Base-by-base conservation (phyloP, 2,888 invertebrate genomes). In the Platerodrilus igneus region DNA sequence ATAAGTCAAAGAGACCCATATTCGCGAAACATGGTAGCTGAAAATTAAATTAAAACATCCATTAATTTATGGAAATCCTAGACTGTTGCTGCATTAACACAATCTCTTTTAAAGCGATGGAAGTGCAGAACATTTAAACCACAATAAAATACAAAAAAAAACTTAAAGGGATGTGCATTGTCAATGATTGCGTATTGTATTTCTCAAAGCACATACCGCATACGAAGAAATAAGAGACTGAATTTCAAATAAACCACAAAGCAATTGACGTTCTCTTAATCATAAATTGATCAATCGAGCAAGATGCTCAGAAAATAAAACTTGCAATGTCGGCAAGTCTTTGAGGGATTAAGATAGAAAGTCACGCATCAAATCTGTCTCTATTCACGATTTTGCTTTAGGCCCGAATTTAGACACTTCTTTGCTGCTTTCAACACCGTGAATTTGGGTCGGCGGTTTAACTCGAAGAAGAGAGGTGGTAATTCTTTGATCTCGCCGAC, bases 401-500 rank as follows among this genome's bases (percentile, higher is more conserved):
- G 37, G 39, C 38, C 38, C n/a, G n/a, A n/a, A n/a, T n/a, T n/a
- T n/a, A n/a, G n/a, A n/a, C n/a, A n/a, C n/a, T n/a, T n/a, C 28
- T 42, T 43, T 40, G n/a, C 52, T 47, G 41, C 51, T 55, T 56
- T 53, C 54, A 50, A 53, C 53, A 50, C 48, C 50, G 53, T 50
- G 52, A 55, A 56, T 57, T 58, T 57, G 53, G 56, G 55, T 48
- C 55, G 53, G 47, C 49, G 55, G 52, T 55, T 55, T 55, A 52
- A 57, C 57, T n/a, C n/a, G n/a, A n/a, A n/a, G n/a, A n/a, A n/a
- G 36, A 57, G 56, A 58, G 57, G 59, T 57, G 48, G 50, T 41
- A 47, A 44, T 46, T 29, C 59, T 62, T 62, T 62, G 62, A 62
- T 62, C 52, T 60, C 30, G 52, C 61, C 62, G 62, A 54, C 46